phyloP scores from a whole-genome alignment of 1,140 invertebrate genomes.

The Aricia agestis region DNA sequence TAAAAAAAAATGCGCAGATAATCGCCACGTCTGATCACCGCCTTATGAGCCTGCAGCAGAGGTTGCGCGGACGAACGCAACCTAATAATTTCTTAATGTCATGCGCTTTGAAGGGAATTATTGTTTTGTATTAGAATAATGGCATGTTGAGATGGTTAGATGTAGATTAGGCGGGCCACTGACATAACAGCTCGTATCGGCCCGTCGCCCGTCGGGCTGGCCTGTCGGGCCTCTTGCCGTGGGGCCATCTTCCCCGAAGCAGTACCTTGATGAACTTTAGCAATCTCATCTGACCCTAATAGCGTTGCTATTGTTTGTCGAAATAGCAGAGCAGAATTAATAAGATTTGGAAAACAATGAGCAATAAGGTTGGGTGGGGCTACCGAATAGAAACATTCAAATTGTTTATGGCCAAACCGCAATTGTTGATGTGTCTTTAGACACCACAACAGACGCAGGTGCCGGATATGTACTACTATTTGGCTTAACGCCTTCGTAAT shows the following conservation, averaged over 20 bases:
- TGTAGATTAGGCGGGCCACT: slow-evolving; percentile 47
- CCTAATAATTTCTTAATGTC: slow-evolving; percentile 73
- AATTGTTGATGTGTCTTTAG: no score
- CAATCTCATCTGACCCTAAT: slow-evolving; percentile 5
- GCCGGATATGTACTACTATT: no score
- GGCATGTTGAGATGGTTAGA: slow-evolving; percentile 56
- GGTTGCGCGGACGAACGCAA: slow-evolving; percentile 63
- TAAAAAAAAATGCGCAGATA: no score
- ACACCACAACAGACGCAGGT: no score
- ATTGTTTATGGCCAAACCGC: no score
- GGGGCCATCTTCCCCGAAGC: not conserved
- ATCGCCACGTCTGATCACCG: slow-evolving; percentile 22
- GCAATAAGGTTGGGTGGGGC: not conserved
- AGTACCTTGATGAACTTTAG: slow-evolving; percentile 5
- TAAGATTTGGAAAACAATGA: not conserved
- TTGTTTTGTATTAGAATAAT: slow-evolving; percentile 71
- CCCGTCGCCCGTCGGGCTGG: slow-evolving; percentile 21
- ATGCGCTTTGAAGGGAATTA: slow-evolving; percentile 70
- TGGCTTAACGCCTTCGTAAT: no score
- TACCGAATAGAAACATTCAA: not conserved
- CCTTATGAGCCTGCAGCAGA: slow-evolving; percentile 48
- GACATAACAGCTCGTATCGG: slow-evolving; percentile 32
- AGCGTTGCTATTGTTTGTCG: slow-evolving; percentile 3
- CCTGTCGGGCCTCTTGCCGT: not conserved
- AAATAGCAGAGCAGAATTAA: not conserved